Evolutionary conservation across 1,140 invertebrate species (phyloP), one percentile per base, ranked within the genome.

Genomic region (Formica exsecta): DNA sequence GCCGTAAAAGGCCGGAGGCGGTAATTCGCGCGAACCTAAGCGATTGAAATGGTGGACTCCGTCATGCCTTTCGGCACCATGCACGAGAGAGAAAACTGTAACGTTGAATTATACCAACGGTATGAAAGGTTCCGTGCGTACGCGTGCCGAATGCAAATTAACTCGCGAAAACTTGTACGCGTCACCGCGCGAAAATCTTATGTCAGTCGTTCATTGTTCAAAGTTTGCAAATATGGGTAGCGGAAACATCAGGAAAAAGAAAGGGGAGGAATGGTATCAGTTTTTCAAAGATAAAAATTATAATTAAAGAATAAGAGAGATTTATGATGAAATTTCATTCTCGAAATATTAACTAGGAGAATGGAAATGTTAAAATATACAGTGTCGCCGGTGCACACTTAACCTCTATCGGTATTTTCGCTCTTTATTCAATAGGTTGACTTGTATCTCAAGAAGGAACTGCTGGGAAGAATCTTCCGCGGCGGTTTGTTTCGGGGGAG

Each of bases 21-120:
- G 77, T 91, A 91, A 91, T 91, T 91, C 89, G 89, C 86, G 83
- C 89, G 80, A 87, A 85, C 87, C 64, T 85, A 89, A 91, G 85
- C 89, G 87, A 91, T 91, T 86, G 79, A 86, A 90, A 85, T 68
- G 86, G 74, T 73, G 74, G 81, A 75, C 59, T 81, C 22, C n/a
- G 85, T 62, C n/a, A 65, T 59, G 44, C 25, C 76, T 54, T 19
- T 81, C 66, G 54, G 25, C 11, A 57, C 13, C 65, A 65, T 25
- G 76, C 44, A 36, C 4, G n/a, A 61, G 32, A 54, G 54, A 44
- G 66, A 54, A 61, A 61, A 81, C 66, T 61, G 62, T 80, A 73
- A 62, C n/a, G 68, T 57, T 38, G 68, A 74, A 83, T 83, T 74
- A 74, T 61, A 61, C 73, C 25, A 83, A 74, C 54, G 16, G 16